These are phyloP conservation scores for Myotis vivesi DNA, from an alignment of 2,797 vertebrate species.

Conservation along the genomic window DNA sequence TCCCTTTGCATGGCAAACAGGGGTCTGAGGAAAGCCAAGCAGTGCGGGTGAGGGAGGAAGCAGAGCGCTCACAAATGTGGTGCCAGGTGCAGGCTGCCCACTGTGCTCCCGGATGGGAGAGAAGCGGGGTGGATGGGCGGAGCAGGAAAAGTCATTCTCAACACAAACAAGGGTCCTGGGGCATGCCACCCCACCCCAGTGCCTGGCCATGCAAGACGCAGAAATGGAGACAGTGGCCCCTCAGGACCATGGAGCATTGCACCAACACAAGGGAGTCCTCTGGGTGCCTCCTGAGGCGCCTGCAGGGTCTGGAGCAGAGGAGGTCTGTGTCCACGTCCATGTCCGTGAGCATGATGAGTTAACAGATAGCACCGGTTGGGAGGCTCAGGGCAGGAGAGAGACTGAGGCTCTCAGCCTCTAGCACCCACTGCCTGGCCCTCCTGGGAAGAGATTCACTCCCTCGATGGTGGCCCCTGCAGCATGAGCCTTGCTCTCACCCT, in stretches of 20 bases:
- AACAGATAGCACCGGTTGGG: constrained; percentile 76
- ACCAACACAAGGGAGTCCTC: constrained; percentile 60
- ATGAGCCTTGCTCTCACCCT: background rate
- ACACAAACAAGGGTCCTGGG: constrained; percentile 71
- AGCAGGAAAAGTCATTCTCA: constrained; percentile 65
- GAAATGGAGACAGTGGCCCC: constrained; percentile 57
- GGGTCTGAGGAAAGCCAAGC: constrained; percentile 61
- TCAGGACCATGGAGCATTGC: constrained; percentile 32
- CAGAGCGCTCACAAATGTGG: background rate
- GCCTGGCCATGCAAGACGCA: constrained; percentile 77
- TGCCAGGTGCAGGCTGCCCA: background rate
- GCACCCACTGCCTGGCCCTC: constrained; percentile 67
- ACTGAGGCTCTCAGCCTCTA: constrained; percentile 49
- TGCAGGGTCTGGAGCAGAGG: constrained; percentile 47
- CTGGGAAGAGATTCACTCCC: constrained; percentile 18
- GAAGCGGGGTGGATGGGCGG: constrained; percentile 1
- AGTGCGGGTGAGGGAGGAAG: constrained; percentile 38
- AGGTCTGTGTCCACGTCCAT: constrained; percentile 66
- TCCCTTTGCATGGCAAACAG: constrained; percentile 71
- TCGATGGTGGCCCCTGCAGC: background rate
- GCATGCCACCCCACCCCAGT: constrained; percentile 59
- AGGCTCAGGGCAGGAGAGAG: constrained; percentile 59
- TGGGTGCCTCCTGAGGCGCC: constrained; percentile 49
- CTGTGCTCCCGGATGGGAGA: background rate
- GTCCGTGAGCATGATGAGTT: constrained; percentile 49